phyloP scores from a whole-genome alignment of 37 sponge, comb jelly and placozoan species.

The Bolinopsis microptera region DNA sequence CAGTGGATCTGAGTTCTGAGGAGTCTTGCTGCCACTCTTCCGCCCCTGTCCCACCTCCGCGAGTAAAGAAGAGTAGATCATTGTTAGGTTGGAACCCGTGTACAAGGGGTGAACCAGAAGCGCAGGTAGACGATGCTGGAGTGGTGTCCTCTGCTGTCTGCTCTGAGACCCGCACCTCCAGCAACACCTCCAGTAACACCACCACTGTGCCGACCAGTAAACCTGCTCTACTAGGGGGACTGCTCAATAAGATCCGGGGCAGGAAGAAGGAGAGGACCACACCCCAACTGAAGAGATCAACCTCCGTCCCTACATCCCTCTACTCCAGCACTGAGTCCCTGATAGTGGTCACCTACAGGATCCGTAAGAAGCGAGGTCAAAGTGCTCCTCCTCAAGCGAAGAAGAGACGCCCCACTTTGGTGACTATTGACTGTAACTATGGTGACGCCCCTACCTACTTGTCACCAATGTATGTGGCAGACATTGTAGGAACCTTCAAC shows the following conservation, averaged over 20 bases:
- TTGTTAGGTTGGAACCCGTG: not conserved
- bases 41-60: not conserved
- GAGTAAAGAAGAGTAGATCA: not conserved
- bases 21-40: not conserved
- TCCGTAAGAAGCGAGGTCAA: conserved; percentile 3
- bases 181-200: not conserved
- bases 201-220: not conserved
- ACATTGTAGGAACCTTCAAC: not conserved
- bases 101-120: not conserved
- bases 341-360: not conserved
- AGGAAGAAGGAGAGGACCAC: not conserved
- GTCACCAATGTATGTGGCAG: conserved; percentile 1
- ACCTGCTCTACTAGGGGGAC: not conserved
- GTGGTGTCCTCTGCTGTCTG: not conserved
- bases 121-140: not conserved
- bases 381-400: conserved; percentile 13
- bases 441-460: conserved; percentile 29
- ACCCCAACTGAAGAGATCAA: not conserved
- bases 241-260: not conserved
- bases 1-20: not conserved
- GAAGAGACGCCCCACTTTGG: not conserved
- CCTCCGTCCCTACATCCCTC: not conserved
- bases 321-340: conserved; percentile 23
- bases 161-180: not conserved
- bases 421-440: conserved; percentile 23